phyloP scores from a whole-genome alignment of 2,888 invertebrate genomes.

The Oxyteleia sp. region DNA sequence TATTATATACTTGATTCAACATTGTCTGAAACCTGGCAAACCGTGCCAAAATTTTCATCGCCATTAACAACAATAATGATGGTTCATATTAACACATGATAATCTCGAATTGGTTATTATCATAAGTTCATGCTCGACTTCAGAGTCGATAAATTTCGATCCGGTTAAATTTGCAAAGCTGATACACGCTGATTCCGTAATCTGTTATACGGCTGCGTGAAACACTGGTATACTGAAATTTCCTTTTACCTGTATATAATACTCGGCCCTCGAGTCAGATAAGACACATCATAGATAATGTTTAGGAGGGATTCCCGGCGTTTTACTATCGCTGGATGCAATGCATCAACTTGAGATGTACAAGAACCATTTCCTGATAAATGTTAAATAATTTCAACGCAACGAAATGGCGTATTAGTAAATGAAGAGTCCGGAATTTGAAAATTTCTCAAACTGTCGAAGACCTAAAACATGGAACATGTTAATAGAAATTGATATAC shows the following conservation, averaged over 20 bases:
- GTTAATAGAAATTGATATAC: no score
- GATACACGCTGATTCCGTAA: slow-evolving; percentile 47
- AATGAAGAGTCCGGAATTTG: no score
- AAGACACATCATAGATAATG: slow-evolving; percentile 42
- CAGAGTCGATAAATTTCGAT: slow-evolving; percentile 60
- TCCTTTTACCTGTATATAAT: slow-evolving; percentile 42
- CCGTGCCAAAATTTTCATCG: slow-evolving; percentile 33
- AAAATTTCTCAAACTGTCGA: no score
- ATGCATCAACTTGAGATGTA: slow-evolving; percentile 9
- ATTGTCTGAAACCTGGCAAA: no score
- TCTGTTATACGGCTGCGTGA: slow-evolving; percentile 48
- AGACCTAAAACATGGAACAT: no score
- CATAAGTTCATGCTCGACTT: slow-evolving; percentile 49
- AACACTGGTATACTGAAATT: slow-evolving; percentile 43
- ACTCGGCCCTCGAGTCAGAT: slow-evolving; percentile 23
- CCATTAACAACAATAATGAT: slow-evolving; percentile 28
- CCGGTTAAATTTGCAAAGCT: slow-evolving; percentile 49
- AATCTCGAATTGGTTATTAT: slow-evolving; percentile 54
- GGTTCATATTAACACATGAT: slow-evolving; percentile 36
- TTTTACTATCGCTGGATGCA: slow-evolving; percentile 17
- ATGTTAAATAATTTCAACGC: no score
- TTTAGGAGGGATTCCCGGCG: slow-evolving; percentile 10
- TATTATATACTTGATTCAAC: no score
- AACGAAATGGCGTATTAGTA: no score
- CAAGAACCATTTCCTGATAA: slow-evolving; percentile 19